These are phyloP conservation scores for Diploscapter pachys DNA, from an alignment of 1,140 invertebrate genomes.

Conservation along the genomic window DNA sequence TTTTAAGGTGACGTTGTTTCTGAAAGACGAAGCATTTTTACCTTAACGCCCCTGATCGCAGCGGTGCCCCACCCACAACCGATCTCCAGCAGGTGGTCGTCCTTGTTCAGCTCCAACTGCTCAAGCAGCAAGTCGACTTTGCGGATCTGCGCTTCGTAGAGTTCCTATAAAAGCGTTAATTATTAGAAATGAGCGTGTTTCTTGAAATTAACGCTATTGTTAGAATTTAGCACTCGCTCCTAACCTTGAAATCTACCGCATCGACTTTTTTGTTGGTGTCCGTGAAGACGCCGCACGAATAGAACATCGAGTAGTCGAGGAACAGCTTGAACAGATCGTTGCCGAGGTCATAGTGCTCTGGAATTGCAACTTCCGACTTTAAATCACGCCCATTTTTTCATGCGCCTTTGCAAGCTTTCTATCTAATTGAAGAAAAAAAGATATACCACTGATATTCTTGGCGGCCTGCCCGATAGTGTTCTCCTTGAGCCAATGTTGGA, in stretches of 20 bases:
- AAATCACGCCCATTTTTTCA: no score
- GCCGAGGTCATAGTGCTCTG: conserved; percentile 48
- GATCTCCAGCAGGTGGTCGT: conserved; percentile 54
- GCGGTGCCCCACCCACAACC: conserved; percentile 56
- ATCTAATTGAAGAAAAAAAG: not conserved
- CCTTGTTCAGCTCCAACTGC: conserved; percentile 45
- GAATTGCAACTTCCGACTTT: not conserved
- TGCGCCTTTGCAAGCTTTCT: no score
- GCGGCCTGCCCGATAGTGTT: conserved; percentile 28
- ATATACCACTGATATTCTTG: conserved; percentile 35
- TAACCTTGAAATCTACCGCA: no score
- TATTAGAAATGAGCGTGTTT: not conserved
- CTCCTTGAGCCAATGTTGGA: conserved; percentile 35
- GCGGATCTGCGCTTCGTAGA: conserved; percentile 48
- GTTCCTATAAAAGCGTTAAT: not conserved
- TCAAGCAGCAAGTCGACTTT: conserved; percentile 53
- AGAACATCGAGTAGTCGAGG: conserved; percentile 46
- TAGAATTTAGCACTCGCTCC: no score
- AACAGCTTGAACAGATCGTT: conserved; percentile 50
- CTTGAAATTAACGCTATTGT: conserved; percentile 1
- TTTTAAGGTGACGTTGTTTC: not conserved
- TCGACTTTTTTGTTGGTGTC: no score
- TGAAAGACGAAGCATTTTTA: not conserved
- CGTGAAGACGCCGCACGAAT: conserved; percentile 43
- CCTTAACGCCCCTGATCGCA: conserved; percentile 41